These are phyloP conservation scores for Hippocampus barbouri DNA, from an alignment of 2,113 vertebrate genomes.

Conservation along the genomic window DNA sequence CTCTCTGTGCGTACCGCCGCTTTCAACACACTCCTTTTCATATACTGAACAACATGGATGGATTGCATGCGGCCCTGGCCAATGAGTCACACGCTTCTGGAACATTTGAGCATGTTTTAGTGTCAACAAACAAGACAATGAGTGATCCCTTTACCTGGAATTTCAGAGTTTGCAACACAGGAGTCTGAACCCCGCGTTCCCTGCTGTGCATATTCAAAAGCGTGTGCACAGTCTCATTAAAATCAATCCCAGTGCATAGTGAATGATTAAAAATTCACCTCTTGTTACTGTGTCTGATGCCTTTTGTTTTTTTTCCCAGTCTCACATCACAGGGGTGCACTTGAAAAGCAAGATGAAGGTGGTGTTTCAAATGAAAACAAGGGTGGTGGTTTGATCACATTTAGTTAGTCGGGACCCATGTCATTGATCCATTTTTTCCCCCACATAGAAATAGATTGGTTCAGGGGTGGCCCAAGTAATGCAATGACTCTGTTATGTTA, in stretches of 20 bases:
- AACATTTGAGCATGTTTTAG: slow-evolving; percentile 3
- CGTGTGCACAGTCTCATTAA: slow-evolving; percentile 42
- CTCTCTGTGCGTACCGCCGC: slow-evolving; percentile 50
- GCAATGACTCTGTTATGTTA: slow-evolving; percentile 2
- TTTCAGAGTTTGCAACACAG: slow-evolving; percentile 30
- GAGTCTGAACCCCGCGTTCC: slow-evolving; percentile 41
- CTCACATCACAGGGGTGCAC: slow-evolving; percentile 33
- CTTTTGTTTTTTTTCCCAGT: slow-evolving; percentile 33
- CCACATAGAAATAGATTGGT: slow-evolving; percentile 12
- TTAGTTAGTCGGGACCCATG: slow-evolving; percentile 8
- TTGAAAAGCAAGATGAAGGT: slow-evolving; percentile 51
- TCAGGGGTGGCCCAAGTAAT: background rate
- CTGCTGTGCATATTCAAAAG: slow-evolving; percentile 39
- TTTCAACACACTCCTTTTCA: slow-evolving; percentile 46
- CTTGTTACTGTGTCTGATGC: slow-evolving; percentile 32
- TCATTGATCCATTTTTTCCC: slow-evolving; percentile 13
- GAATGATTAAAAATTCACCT: slow-evolving; percentile 49
- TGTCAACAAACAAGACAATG: slow-evolving; percentile 14
- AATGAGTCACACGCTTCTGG: slow-evolving; percentile 18
- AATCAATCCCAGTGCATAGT: slow-evolving; percentile 31
- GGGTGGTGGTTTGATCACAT: slow-evolving; percentile 24
- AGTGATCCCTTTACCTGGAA: slow-evolving; percentile 11
- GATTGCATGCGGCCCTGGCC: slow-evolving; percentile 2
- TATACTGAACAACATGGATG: slow-evolving; percentile 26
- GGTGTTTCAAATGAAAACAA: slow-evolving; percentile 22